These are phyloP conservation scores for Thaumetopoea pityocampa DNA, from an alignment of 1,140 invertebrate species.

Conservation along the genomic window DNA sequence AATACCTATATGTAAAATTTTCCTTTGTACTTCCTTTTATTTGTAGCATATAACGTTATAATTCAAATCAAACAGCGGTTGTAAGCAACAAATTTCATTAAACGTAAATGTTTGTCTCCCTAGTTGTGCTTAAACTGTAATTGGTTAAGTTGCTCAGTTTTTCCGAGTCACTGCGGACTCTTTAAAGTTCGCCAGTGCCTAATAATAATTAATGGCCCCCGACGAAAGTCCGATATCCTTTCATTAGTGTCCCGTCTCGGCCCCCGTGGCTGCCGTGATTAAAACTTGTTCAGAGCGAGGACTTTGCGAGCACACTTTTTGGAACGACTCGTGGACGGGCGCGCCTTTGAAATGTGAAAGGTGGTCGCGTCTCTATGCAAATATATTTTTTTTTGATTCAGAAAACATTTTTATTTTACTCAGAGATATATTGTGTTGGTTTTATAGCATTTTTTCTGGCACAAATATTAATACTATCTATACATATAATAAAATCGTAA, in stretches of 20 bases:
- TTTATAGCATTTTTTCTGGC: too few relatives aligned
- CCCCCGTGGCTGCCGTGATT: slow-evolving; percentile 53
- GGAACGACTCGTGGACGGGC: slow-evolving; percentile 39
- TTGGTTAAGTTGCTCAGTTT: slow-evolving; percentile 46
- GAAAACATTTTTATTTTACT: slow-evolving; percentile 10
- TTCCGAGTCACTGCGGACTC: slow-evolving; percentile 56
- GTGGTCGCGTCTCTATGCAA: slow-evolving; percentile 30
- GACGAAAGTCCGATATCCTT: slow-evolving; percentile 68
- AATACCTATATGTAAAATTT: too few relatives aligned
- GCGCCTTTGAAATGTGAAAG: slow-evolving; percentile 46
- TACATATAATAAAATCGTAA: too few relatives aligned
- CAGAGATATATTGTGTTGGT: too few relatives aligned
- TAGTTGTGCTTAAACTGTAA: slow-evolving; percentile 39
- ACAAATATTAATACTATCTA: too few relatives aligned
- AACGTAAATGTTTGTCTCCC: slow-evolving; percentile 25
- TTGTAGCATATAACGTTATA: too few relatives aligned
- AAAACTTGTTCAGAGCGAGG: slow-evolving; percentile 58
- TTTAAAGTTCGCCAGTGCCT: slow-evolving; percentile 51
- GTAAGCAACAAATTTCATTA: slow-evolving; percentile 4
- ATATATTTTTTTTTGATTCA: slow-evolving; percentile 32
- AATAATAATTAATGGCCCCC: slow-evolving; percentile 72
- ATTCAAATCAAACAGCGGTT: too few relatives aligned
- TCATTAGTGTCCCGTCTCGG: slow-evolving; percentile 59
- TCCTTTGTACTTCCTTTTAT: too few relatives aligned
- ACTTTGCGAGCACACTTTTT: slow-evolving; percentile 42